Evolutionary conservation across 2,888 invertebrate species (phyloP).

Genomic region (Noctua fimbriata): DNA sequence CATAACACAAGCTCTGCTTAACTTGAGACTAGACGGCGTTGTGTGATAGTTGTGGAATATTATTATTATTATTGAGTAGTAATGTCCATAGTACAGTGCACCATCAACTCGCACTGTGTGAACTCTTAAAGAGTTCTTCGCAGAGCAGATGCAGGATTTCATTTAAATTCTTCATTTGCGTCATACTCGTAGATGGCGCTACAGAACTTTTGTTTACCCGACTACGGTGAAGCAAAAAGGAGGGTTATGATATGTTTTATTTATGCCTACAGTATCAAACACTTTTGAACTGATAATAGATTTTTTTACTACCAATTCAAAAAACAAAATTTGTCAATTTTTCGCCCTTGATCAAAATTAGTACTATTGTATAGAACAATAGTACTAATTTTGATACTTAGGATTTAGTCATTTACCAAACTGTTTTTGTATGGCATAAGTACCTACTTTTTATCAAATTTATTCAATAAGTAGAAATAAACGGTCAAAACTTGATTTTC

Average conservation of each 20-base stretch:
- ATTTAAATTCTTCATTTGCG: neutral
- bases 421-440: neutral
- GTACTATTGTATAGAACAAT: no score
- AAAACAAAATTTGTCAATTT: neutral
- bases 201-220: neutral
- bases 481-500: constrained; percentile 3
- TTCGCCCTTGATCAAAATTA: constrained; percentile 6
- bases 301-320: constrained; percentile 3
- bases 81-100: no score
- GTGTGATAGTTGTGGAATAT: no score
- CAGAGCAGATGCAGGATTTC: neutral
- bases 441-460: neutral
- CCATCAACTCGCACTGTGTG: no score
- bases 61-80: no score
- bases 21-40: no score
- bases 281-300: neutral
- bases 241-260: neutral
- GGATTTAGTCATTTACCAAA: neutral
- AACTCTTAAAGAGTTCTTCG: neutral
- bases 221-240: no score
- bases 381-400: neutral
- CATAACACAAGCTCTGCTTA: no score
- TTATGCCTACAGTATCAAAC: neutral
- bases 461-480: constrained; percentile 18
- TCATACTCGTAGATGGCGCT: neutral